These are phyloP conservation scores for Porites lutea DNA, from an alignment of 64 coral and sea anemone species.

Conservation along the genomic window DNA sequence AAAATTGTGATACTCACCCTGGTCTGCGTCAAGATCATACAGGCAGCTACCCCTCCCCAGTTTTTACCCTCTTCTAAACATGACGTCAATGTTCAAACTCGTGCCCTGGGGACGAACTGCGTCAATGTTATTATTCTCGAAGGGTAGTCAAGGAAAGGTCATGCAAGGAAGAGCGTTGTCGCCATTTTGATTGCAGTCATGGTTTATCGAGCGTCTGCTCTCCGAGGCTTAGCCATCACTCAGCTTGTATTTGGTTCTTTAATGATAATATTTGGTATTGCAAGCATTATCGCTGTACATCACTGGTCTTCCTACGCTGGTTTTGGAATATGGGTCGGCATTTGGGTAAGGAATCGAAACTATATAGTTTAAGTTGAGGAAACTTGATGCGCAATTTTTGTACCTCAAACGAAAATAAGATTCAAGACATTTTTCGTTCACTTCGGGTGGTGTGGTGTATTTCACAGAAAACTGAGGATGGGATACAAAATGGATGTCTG, in stretches of 20 bases:
- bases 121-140: background rate
- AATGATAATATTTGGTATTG: constrained; percentile 25
- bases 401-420: too few relatives aligned
- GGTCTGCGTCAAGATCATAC: too few relatives aligned
- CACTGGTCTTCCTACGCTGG: constrained; percentile 13
- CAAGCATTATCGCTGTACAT: background rate
- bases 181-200: background rate
- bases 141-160: background rate
- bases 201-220: background rate
- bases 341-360: constrained; percentile 27
- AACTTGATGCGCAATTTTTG: too few relatives aligned
- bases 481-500: too few relatives aligned
- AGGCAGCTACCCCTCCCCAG: too few relatives aligned
- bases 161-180: background rate
- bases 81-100: too few relatives aligned
- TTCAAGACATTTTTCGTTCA: too few relatives aligned
- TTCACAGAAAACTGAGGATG: too few relatives aligned
- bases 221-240: constrained; percentile 9
- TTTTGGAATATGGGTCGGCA: constrained; percentile 38
- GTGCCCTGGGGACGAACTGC: background rate
- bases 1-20: too few relatives aligned
- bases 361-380: too few relatives aligned
- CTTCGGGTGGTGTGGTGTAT: too few relatives aligned
- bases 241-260: constrained; percentile 42
- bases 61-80: too few relatives aligned